Percentiles rank a stretch among this genome's conserved stretches.
Evolutionary conservation across 1,140 invertebrate genomes (phyloP).

Genomic region (Conus betulinus): DNA sequence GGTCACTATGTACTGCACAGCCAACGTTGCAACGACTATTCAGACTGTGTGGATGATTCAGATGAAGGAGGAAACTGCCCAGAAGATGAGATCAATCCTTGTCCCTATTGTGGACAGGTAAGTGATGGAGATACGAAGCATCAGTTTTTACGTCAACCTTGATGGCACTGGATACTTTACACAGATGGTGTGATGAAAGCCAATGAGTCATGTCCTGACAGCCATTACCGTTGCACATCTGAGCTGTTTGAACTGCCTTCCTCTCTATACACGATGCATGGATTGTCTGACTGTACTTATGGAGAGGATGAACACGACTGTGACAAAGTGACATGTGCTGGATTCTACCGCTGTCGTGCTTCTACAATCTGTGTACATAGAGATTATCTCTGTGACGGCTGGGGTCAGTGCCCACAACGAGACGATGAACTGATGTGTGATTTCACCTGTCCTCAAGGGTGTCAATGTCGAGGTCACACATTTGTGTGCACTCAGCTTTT

Average conservation of each 20-base stretch:
- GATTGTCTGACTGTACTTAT: not conserved
- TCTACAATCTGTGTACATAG: not conserved
- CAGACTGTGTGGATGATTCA: conserved; percentile 16
- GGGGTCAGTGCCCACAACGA: conserved; percentile 11
- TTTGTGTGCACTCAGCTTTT: not conserved
- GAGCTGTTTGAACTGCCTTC: not conserved
- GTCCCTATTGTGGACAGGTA: not conserved
- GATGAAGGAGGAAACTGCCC: not conserved
- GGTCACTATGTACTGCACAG: not conserved
- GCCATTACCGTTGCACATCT: not conserved
- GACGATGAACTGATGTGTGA: conserved; percentile 18
- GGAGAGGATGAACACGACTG: not conserved
- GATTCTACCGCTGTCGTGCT: conserved; percentile 14
- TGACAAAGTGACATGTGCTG: not conserved
- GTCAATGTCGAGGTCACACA: not conserved
- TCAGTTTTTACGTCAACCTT: not conserved
- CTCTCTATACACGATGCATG: not conserved
- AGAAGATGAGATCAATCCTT: not conserved
- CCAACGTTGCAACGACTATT: not conserved
- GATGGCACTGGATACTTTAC: not conserved
- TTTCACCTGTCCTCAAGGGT: not conserved
- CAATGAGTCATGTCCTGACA: not conserved
- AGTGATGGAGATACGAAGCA: not conserved
- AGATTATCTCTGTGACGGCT: conserved; percentile 11
- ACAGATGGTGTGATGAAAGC: not conserved